These are phyloP conservation scores for Crocallis elinguaria DNA, from an alignment of 2,888 invertebrate species.

Conservation along the genomic window DNA sequence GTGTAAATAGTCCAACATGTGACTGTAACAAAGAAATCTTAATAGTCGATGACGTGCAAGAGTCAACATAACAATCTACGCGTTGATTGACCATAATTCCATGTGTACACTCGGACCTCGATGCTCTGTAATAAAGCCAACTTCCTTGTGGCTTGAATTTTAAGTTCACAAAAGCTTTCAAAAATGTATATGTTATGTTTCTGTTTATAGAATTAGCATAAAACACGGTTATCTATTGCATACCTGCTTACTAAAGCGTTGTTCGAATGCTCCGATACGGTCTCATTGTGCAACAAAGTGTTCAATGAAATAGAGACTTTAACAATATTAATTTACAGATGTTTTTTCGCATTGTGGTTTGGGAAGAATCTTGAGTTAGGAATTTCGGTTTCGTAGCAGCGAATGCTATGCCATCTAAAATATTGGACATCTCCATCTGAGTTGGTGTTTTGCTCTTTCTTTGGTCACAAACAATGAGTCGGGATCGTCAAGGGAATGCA, in stretches of 20 bases:
- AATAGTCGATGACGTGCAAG: conserved; percentile 83
- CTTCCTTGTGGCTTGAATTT: conserved; percentile 55
- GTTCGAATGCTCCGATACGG: conserved; percentile 70
- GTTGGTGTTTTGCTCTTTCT: conserved; percentile 80
- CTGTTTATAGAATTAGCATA: conserved; percentile 78
- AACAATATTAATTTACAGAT: conserved; percentile 55
- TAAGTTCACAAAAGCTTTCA: conserved; percentile 60
- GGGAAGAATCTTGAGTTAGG: conserved; percentile 70
- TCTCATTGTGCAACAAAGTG: conserved; percentile 53
- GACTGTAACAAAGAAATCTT: conserved; percentile 84
- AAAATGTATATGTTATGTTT: conserved; percentile 80
- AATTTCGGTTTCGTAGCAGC: conserved; percentile 81
- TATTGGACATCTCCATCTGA: conserved; percentile 85
- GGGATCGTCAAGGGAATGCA: conserved; percentile 80
- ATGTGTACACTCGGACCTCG: conserved; percentile 54
- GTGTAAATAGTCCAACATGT: conserved; percentile 84
- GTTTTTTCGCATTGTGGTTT: conserved; percentile 48
- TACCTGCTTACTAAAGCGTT: conserved; percentile 78
- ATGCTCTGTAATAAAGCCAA: conserved; percentile 57
- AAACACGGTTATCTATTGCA: conserved; percentile 81
- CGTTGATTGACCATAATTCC: conserved; percentile 80
- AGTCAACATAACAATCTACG: conserved; percentile 81
- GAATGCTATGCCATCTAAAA: conserved; percentile 85
- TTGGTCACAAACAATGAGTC: conserved; percentile 80
- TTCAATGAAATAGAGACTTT: conserved; percentile 62